phyloP scores from a whole-genome alignment of 2,888 invertebrate genomes.

The Trachelus tabidus region DNA sequence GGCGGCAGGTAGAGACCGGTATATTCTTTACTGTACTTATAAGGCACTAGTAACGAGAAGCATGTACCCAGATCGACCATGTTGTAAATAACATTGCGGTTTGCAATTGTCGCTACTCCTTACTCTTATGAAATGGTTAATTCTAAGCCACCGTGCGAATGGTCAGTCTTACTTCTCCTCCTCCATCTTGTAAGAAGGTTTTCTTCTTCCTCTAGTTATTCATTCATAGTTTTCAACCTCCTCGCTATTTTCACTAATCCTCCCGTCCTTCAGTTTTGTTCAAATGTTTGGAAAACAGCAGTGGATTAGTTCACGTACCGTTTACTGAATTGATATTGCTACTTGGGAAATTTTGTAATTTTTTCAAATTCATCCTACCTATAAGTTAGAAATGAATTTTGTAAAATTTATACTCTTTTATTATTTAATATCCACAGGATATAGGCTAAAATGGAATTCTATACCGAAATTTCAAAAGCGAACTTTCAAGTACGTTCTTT shows the following conservation, averaged over 20 bases:
- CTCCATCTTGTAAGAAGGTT: conserved; percentile 10
- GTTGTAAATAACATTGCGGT: conserved; percentile 26
- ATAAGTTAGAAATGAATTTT: neutral
- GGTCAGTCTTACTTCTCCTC: conserved; percentile 22
- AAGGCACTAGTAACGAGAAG: neutral
- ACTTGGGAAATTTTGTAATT: neutral
- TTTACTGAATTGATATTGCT: neutral
- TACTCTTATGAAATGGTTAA: conserved; percentile 13
- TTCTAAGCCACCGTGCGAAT: conserved; percentile 36
- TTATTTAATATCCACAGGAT: too few relatives aligned
- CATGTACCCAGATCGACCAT: neutral
- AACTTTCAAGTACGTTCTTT: neutral
- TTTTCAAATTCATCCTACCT: neutral
- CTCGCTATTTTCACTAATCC: conserved; percentile 19
- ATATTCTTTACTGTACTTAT: neutral
- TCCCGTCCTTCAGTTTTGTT: conserved; percentile 23
- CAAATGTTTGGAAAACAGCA: conserved; percentile 21
- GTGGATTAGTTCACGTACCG: neutral
- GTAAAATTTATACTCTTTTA: too few relatives aligned
- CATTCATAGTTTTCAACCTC: conserved; percentile 15
- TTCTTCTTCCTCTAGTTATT: conserved; percentile 6
- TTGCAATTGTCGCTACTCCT: neutral
- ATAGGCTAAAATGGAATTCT: neutral
- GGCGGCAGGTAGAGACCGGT: conserved; percentile 12
- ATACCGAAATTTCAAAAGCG: neutral